These are phyloP conservation scores for Oncorhynchus keta DNA, from an alignment of 2,113 vertebrate species.

Conservation along the genomic window DNA sequence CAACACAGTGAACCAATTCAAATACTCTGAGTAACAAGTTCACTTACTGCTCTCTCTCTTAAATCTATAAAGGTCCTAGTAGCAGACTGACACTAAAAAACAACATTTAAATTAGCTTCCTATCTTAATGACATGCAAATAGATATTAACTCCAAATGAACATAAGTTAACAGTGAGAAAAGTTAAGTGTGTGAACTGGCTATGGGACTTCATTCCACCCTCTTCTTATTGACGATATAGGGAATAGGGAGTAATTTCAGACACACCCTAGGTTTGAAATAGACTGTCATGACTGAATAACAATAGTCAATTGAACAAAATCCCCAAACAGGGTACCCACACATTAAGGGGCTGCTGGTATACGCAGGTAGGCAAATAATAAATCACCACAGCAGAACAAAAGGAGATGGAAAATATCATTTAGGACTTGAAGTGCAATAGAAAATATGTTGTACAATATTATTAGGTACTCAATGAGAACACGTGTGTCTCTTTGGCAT, in stretches of 20 bases:
- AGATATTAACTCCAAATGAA: too few relatives aligned
- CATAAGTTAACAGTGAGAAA: too few relatives aligned
- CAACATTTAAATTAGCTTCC: too few relatives aligned
- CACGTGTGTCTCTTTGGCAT: background rate
- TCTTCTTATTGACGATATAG: too few relatives aligned
- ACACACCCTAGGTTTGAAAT: background rate
- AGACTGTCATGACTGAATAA: background rate
- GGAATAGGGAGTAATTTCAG: too few relatives aligned
- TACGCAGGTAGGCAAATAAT: background rate
- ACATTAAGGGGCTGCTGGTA: conserved; percentile 6
- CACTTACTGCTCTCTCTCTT: too few relatives aligned
- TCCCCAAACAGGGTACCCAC: background rate
- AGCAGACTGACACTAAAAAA: too few relatives aligned
- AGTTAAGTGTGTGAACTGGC: background rate
- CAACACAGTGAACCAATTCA: too few relatives aligned
- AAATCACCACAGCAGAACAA: conserved; percentile 45
- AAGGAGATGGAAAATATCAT: too few relatives aligned
- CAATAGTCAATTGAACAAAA: background rate
- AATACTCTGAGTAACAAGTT: too few relatives aligned
- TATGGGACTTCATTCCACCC: background rate
- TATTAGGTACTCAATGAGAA: background rate
- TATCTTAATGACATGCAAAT: too few relatives aligned
- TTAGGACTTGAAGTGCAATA: background rate
- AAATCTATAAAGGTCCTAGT: too few relatives aligned
- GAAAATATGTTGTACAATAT: background rate